Conservation (phyloP, 2,113 vertebrate species). For the Hippocampus mohnikei region DNA sequence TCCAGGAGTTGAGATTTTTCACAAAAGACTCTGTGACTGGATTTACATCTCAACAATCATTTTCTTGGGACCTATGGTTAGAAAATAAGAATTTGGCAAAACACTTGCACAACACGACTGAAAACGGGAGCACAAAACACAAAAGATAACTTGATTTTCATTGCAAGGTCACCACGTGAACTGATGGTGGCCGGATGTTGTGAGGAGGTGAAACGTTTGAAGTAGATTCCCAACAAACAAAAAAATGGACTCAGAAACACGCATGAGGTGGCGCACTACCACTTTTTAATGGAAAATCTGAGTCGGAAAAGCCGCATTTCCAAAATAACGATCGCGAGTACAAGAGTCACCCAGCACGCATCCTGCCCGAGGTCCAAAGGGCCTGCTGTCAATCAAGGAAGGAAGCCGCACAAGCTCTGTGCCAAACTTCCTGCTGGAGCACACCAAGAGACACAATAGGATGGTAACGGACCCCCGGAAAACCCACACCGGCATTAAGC, state of each 20-base stretch:
- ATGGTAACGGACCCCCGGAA: conserved; percentile 23
- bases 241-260: no score
- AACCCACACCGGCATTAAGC: conserved; percentile 31
- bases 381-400: conserved; percentile 62
- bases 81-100: no score
- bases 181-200: no score
- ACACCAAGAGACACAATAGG: conserved; percentile 55
- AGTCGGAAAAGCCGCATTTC: conserved; percentile 3
- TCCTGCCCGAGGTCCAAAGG: conserved; percentile 45
- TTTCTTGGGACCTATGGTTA: no score
- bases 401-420: conserved; percentile 50
- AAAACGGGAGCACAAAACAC: no score
- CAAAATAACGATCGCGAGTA: conserved; percentile 10
- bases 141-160: no score
- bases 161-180: no score
- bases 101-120: no score
- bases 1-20: background rate
- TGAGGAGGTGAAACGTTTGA: no score
- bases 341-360: conserved; percentile 44
- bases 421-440: conserved; percentile 68
- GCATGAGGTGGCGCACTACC: no score
- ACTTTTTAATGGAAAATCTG: background rate
- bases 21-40: background rate
- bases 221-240: no score
- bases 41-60: background rate